Conservation (phyloP, 2,888 invertebrate genomes). For the Onchidella celtica region DNA sequence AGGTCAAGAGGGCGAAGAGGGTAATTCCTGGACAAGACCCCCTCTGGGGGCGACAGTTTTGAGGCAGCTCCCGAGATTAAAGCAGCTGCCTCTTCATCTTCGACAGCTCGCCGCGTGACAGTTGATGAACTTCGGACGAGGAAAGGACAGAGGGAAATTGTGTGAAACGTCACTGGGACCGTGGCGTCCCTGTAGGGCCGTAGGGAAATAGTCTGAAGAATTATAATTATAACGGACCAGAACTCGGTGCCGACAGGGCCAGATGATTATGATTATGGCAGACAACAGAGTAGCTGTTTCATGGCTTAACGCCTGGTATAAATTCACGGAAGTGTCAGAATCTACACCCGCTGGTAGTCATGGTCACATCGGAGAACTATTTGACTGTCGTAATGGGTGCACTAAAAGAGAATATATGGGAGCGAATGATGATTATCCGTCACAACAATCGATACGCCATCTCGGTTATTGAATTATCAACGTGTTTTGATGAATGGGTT, state of each 20-base stretch:
- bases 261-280: not conserved
- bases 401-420: no score
- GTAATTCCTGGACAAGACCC: not conserved
- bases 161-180: not conserved
- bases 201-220: not conserved
- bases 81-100: not conserved
- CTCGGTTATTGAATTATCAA: no score
- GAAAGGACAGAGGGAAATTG: not conserved
- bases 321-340: no score
- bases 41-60: not conserved
- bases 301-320: no score
- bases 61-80: not conserved
- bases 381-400: no score
- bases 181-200: not conserved
- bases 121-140: not conserved
- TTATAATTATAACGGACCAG: not conserved
- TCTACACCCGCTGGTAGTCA: no score
- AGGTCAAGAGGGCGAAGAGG: not conserved
- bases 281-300: no score
- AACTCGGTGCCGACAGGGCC: not conserved
- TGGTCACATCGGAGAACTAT: no score
- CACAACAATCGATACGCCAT: no score
- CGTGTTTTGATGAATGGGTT: no score
- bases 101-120: not conserved
- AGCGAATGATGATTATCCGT: no score